Evolutionary conservation across 2,797 vertebrate species (phyloP).

Genomic region (Acipenser ruthenus): DNA sequence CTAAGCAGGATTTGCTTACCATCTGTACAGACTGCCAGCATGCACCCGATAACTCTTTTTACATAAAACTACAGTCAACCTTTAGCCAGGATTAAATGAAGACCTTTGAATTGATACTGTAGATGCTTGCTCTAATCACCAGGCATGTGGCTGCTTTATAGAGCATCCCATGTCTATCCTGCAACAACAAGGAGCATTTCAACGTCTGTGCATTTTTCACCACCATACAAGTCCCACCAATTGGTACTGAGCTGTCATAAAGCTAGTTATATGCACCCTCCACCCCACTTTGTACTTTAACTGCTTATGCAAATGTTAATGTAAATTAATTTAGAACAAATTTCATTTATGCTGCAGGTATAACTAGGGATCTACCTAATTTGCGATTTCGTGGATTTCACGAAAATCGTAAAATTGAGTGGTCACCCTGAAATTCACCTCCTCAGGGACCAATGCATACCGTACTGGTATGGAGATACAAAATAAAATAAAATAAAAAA

Average conservation of each 20-base stretch:
- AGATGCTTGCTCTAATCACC: too few relatives aligned
- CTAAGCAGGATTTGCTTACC: conserved; percentile 17
- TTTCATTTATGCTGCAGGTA: conserved; percentile 6
- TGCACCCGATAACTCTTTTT: conserved; percentile 9
- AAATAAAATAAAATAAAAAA: too few relatives aligned
- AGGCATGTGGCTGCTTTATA: too few relatives aligned
- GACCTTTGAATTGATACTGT: not conserved
- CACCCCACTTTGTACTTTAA: not conserved
- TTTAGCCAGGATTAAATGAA: conserved; percentile 19
- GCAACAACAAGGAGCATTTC: too few relatives aligned
- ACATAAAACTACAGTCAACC: conserved; percentile 12
- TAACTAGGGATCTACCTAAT: not conserved
- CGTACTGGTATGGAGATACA: not conserved
- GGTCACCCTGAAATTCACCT: too few relatives aligned
- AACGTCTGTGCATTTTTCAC: too few relatives aligned
- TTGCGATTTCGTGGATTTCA: too few relatives aligned
- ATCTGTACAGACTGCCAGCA: conserved; percentile 16
- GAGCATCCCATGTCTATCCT: too few relatives aligned
- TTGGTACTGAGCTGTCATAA: too few relatives aligned
- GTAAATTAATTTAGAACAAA: conserved; percentile 4
- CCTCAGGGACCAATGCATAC: not conserved
- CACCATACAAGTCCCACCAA: too few relatives aligned
- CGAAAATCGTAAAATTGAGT: too few relatives aligned
- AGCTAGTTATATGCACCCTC: too few relatives aligned
- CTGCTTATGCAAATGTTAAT: conserved; percentile 4